These are phyloP conservation scores for Meda fulgida DNA, from an alignment of 2,797 vertebrate species.

Conservation along the genomic window DNA sequence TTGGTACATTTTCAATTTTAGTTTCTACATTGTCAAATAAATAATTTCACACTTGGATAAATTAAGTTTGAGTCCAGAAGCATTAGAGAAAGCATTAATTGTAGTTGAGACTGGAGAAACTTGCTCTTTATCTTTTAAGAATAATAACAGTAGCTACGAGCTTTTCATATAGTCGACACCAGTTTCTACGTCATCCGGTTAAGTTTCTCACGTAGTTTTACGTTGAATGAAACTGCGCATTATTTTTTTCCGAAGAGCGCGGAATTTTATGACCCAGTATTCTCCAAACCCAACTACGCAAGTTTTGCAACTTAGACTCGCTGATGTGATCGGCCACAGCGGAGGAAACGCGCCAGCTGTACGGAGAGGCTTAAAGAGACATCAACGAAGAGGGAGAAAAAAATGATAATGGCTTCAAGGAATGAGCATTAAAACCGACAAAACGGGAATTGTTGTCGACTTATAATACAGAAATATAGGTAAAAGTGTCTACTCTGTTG, in stretches of 20 bases:
- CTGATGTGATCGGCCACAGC: constrained; percentile 5
- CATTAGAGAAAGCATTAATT: too few species aligned
- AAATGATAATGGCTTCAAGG: constrained; percentile 62
- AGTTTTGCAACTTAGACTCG: constrained; percentile 25
- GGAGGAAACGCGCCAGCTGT: constrained; percentile 49
- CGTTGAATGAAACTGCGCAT: constrained; percentile 49
- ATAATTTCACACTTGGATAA: too few species aligned
- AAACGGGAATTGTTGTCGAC: constrained; percentile 37
- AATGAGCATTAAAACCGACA: constrained; percentile 52
- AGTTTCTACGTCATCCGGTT: constrained; percentile 18
- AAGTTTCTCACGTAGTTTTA: constrained; percentile 29
- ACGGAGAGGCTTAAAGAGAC: constrained; percentile 64
- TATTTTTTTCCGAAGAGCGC: constrained; percentile 47
- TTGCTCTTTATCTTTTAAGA: neutral
- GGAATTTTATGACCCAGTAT: constrained; percentile 51
- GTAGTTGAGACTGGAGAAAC: neutral
- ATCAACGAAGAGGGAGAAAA: constrained; percentile 57
- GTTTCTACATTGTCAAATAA: too few species aligned
- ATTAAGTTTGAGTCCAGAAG: too few species aligned
- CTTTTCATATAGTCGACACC: neutral
- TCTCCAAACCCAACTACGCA: constrained; percentile 51
- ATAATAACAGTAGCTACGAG: neutral
- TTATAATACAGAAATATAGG: constrained; percentile 53
- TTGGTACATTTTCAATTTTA: too few species aligned
- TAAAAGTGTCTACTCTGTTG: constrained; percentile 47